Evolutionary conservation across 2,797 vertebrate genomes (phyloP).

Genomic region (Sebastes matsubarae): DNA sequence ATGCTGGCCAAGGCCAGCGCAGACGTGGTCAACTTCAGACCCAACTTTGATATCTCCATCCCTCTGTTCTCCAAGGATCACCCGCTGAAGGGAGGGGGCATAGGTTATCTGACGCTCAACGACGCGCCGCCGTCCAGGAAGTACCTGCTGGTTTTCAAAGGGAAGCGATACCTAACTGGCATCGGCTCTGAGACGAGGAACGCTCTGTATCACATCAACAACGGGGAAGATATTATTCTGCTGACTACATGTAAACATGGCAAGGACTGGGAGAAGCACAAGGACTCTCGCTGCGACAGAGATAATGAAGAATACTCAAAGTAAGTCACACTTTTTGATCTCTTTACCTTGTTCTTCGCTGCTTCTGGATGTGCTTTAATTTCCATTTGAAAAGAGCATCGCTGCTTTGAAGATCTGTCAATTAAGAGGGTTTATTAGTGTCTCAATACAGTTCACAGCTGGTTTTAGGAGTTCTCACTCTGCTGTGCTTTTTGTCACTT

Average conservation of each 20-base stretch:
- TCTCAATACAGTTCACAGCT: neutral
- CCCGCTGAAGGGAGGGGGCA: constrained; percentile 77
- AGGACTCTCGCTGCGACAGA: constrained; percentile 82
- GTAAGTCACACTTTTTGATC: constrained; percentile 71
- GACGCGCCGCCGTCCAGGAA: constrained; percentile 80
- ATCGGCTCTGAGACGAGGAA: constrained; percentile 88
- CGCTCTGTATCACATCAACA: constrained; percentile 87
- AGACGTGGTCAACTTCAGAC: constrained; percentile 82
- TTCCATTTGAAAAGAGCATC: neutral
- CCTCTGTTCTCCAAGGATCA: constrained; percentile 88
- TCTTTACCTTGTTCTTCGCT: constrained; percentile 2
- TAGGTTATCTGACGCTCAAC: constrained; percentile 74
- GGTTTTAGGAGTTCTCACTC: neutral
- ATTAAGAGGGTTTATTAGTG: neutral
- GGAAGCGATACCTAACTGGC: constrained; percentile 87
- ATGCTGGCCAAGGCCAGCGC: constrained; percentile 87
- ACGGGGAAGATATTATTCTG: constrained; percentile 84
- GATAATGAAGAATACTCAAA: constrained; percentile 87
- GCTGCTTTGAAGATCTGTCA: neutral
- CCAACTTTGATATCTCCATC: constrained; percentile 85
- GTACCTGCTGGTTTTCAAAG: constrained; percentile 87
- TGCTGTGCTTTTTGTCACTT: neutral
- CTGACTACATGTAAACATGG: constrained; percentile 87
- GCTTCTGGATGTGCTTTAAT: neutral
- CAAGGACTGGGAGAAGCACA: constrained; percentile 88